Conservation (phyloP, 1,140 invertebrate species). For the Yoshiicerus persimilis region DNA sequence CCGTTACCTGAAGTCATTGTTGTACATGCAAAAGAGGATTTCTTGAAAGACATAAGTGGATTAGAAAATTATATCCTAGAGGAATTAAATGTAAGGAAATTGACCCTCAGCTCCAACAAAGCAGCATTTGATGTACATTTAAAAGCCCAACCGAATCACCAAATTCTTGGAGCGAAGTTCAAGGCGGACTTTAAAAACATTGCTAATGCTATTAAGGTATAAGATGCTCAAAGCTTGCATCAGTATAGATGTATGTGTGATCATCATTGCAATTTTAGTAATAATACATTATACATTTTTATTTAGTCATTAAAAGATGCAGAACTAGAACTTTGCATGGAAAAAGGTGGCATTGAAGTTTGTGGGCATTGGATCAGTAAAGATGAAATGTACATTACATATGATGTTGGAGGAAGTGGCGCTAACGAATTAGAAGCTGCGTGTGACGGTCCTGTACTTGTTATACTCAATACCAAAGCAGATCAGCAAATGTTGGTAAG, state of each 20-base stretch:
- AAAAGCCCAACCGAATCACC: conserved; percentile 90
- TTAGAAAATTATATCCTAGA: conserved; percentile 86
- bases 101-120: conserved; percentile 91
- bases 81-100: conserved; percentile 88
- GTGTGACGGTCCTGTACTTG: conserved; percentile 49
- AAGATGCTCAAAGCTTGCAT: background rate
- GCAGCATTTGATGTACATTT: conserved; percentile 90
- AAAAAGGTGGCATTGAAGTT: conserved; percentile 70
- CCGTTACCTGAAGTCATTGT: conserved; percentile 94
- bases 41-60: conserved; percentile 77
- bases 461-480: conserved; percentile 61
- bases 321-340: conserved; percentile 76
- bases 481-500: conserved; percentile 76
- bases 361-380: conserved; percentile 73
- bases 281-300: conserved; percentile 29
- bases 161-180: conserved; percentile 78
- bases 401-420: conserved; percentile 64
- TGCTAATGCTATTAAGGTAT: conserved; percentile 73
- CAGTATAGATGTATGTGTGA: background rate
- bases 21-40: conserved; percentile 80
- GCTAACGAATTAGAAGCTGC: conserved; percentile 63
- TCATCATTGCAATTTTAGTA: background rate
- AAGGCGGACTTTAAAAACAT: conserved; percentile 89
- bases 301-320: conserved; percentile 68
- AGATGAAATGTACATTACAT: conserved; percentile 84